Conservation (phyloP, 2,113 vertebrate genomes). For the Varanus salvator region DNA sequence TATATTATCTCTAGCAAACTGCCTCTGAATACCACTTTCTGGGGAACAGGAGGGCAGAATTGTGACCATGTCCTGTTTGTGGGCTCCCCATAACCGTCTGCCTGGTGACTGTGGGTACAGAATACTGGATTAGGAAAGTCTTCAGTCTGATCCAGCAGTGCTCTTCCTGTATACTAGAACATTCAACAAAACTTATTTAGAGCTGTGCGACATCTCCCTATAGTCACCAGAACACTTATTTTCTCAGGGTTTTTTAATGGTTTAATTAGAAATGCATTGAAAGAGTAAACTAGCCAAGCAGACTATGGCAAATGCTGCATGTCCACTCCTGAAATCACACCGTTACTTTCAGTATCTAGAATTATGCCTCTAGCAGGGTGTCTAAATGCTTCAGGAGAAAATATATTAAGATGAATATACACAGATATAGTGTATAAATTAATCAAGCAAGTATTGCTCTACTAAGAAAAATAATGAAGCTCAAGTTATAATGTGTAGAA, state of each 20-base stretch:
- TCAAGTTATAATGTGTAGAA: background rate
- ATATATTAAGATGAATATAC: background rate
- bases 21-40: background rate
- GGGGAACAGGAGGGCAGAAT: background rate
- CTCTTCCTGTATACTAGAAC: too few relatives aligned
- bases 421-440: background rate
- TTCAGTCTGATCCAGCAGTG: too few relatives aligned
- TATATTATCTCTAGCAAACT: background rate
- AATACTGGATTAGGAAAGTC: background rate
- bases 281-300: background rate
- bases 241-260: background rate
- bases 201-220: background rate
- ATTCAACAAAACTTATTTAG: too few relatives aligned
- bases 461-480: background rate
- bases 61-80: background rate
- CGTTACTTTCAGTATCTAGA: background rate
- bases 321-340: background rate
- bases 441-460: background rate
- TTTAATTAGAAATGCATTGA: background rate
- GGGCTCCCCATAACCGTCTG: background rate
- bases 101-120: background rate
- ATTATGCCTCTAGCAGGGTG: background rate
- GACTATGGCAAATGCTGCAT: background rate
- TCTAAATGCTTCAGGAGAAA: background rate
- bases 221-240: background rate